These are phyloP conservation scores for Folsomia candida DNA, from an alignment of 2,888 invertebrate species.

Conservation along the genomic window DNA sequence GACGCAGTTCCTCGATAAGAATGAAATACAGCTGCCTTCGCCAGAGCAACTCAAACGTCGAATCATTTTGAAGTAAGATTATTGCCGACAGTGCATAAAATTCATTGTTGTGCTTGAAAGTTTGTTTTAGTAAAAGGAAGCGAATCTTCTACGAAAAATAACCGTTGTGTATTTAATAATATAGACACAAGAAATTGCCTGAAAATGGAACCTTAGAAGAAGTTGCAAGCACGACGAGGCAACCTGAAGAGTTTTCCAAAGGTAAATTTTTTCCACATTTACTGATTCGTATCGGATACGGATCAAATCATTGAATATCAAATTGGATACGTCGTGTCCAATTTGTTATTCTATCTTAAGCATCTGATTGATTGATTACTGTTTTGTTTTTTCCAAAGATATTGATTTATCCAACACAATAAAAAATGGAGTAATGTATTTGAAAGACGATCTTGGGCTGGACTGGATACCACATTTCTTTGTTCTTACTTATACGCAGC, in stretches of 20 bases:
- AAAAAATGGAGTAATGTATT: constrained; percentile 83
- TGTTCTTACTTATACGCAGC: constrained; percentile 80
- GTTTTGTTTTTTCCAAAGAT: constrained; percentile 59
- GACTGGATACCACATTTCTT: constrained; percentile 94
- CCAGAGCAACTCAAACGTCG: constrained; percentile 64
- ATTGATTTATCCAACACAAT: constrained; percentile 76
- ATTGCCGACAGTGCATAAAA: background rate
- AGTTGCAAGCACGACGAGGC: constrained; percentile 61
- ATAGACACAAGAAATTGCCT: constrained; percentile 89
- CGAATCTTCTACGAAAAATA: constrained; percentile 56
- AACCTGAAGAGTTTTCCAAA: constrained; percentile 42
- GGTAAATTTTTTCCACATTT: too few species aligned
- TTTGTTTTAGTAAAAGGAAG: background rate
- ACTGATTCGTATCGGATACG: too few species aligned
- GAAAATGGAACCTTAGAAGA: constrained; percentile 64
- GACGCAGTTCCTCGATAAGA: constrained; percentile 72
- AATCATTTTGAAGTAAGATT: constrained; percentile 40
- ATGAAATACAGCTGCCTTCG: constrained; percentile 76
- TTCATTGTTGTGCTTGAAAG: background rate
- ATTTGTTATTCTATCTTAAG: too few species aligned
- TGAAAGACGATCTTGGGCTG: constrained; percentile 84
- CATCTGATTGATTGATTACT: constrained; percentile 15
- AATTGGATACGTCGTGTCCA: too few species aligned
- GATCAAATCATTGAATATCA: too few species aligned
- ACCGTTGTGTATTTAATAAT: too few species aligned